phyloP scores from a whole-genome alignment of 1,140 invertebrate species.

The Cecropterus lyciades region DNA sequence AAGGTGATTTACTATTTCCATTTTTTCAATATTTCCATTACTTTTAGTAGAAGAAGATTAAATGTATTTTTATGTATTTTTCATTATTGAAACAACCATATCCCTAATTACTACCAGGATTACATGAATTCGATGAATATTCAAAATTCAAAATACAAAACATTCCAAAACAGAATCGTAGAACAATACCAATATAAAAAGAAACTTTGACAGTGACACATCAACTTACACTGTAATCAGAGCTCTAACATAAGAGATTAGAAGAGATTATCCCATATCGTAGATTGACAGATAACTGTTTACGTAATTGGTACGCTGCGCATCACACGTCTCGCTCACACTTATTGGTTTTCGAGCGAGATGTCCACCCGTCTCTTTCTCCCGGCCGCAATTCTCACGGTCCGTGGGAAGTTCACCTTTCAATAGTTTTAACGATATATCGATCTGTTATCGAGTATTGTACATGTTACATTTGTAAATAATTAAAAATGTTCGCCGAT shows the following conservation, averaged over 20 bases:
- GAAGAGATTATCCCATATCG: conserved; percentile 28
- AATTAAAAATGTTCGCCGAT: background rate
- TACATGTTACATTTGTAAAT: conserved; percentile 27
- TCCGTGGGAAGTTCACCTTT: conserved; percentile 75
- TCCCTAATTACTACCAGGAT: background rate
- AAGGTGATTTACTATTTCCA: no score
- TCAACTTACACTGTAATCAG: conserved; percentile 8
- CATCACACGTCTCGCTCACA: conserved; percentile 28
- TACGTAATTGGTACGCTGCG: conserved; percentile 47
- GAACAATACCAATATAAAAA: conserved; percentile 26
- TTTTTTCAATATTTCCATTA: no score
- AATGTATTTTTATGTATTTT: no score
- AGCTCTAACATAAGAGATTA: conserved; percentile 19
- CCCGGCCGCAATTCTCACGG: conserved; percentile 58
- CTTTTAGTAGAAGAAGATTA: no score
- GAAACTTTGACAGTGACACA: background rate
- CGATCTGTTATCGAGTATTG: conserved; percentile 54
- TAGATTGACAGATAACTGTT: conserved; percentile 46
- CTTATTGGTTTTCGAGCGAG: conserved; percentile 26
- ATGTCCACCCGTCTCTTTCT: conserved; percentile 40
- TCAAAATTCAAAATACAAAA: background rate
- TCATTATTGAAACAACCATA: no score
- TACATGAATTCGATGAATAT: conserved; percentile 4
- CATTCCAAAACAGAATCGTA: conserved; percentile 12
- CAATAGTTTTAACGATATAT: conserved; percentile 54